phyloP scores from a whole-genome alignment of 92 coral and sea anemone species.

The Epizoanthus rinbou region DNA sequence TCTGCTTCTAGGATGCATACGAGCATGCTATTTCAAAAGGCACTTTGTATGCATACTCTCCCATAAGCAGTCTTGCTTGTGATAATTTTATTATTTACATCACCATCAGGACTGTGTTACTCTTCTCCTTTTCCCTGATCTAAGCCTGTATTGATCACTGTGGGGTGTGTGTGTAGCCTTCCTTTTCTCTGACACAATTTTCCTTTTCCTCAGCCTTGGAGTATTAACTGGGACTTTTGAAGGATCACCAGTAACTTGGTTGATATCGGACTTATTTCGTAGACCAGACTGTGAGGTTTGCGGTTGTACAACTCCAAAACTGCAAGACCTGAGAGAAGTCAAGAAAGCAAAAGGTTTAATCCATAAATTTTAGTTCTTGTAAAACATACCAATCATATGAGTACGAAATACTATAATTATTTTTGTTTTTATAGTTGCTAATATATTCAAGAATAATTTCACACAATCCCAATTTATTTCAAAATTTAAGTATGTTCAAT shows the following conservation, averaged over 20 bases:
- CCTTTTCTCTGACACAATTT: not conserved
- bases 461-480: no score
- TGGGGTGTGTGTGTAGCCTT: not conserved
- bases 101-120: not conserved
- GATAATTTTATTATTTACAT: not conserved
- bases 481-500: no score
- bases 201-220: conserved; percentile 5
- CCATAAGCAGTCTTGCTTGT: not conserved
- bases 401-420: no score
- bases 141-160: conserved; percentile 4
- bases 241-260: not conserved
- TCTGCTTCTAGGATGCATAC: no score
- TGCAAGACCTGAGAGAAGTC: conserved; percentile 5
- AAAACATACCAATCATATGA: no score
- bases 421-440: no score
- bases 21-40: no score
- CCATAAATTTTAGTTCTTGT: no score
- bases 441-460: no score
- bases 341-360: no score
- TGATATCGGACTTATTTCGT: not conserved
- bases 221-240: not conserved
- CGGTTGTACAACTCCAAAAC: not conserved
- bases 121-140: conserved; percentile 19
- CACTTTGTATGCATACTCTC: no score
- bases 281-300: not conserved